A percentile compares a stretch with the other conserved stretches of the same genome.
These are phyloP conservation scores for Linyphia triangularis DNA, from an alignment of 2,888 invertebrate species.

Conservation along the genomic window DNA sequence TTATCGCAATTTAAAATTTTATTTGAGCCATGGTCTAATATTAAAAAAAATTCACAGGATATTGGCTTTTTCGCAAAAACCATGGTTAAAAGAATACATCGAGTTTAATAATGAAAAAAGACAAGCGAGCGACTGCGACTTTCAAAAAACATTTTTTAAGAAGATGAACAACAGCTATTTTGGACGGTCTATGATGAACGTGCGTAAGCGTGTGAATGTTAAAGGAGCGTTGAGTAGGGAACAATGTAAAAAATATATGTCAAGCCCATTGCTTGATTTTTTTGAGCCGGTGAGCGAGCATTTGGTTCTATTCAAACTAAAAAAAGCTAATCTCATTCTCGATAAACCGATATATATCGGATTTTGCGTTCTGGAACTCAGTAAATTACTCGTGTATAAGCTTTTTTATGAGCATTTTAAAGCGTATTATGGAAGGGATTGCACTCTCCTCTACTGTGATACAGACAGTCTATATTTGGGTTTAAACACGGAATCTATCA, in stretches of 20 bases:
- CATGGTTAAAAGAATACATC: conserved; percentile 17
- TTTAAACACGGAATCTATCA: neutral
- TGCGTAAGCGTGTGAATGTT: neutral
- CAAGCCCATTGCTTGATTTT: neutral
- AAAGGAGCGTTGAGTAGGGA: neutral
- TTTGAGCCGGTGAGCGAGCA: neutral
- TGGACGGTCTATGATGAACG: neutral
- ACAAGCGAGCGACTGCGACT: neutral
- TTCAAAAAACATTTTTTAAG: neutral
- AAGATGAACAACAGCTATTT: conserved; percentile 7
- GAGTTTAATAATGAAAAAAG: conserved; percentile 11
- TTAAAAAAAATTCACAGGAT: conserved; percentile 13
- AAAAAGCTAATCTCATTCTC: neutral
- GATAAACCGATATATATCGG: neutral
- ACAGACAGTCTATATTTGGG: too few species aligned
- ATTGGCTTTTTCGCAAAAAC: neutral
- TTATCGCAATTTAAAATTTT: conserved; percentile 1
- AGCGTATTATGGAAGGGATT: neutral
- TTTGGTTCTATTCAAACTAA: neutral
- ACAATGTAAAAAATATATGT: neutral
- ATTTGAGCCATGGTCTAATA: neutral
- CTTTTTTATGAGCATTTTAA: neutral
- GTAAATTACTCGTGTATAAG: neutral
- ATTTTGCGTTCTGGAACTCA: neutral
- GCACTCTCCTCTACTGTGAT: neutral